phyloP scores from a whole-genome alignment of 2,797 vertebrate species.

The Cuculus canorus region DNA sequence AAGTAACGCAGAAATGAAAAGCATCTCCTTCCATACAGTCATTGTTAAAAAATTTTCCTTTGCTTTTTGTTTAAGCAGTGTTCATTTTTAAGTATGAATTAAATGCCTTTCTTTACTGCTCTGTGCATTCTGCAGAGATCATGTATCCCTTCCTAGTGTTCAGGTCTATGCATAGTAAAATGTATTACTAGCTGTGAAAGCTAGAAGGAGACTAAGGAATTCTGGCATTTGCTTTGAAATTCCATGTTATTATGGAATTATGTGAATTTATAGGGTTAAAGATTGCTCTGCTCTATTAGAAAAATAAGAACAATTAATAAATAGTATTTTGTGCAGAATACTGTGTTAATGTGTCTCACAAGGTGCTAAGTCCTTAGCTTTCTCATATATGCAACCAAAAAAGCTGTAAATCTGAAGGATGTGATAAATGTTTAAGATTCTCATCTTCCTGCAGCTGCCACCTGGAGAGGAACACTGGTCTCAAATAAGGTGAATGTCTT shows the following conservation, averaged over 20 bases:
- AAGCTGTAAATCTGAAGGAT: neutral
- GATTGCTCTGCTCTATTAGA: neutral
- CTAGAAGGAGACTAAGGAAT: neutral
- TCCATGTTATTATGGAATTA: neutral
- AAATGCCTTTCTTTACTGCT: neutral
- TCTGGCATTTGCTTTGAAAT: neutral
- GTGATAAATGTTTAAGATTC: neutral
- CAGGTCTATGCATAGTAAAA: neutral
- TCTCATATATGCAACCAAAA: neutral
- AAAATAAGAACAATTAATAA: neutral
- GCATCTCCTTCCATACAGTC: neutral
- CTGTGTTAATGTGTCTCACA: neutral
- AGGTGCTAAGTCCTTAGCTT: neutral
- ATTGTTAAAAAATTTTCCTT: neutral
- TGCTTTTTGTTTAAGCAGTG: neutral
- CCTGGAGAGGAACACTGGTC: fast-evolving
- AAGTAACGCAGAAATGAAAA: neutral
- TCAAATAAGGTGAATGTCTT: neutral
- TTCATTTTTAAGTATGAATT: neutral
- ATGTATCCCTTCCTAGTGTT: neutral
- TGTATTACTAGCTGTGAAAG: neutral
- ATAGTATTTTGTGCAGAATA: neutral
- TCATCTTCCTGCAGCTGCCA: neutral
- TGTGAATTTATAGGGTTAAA: neutral
- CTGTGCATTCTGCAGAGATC: neutral